Base-by-base conservation (phyloP, 2,113 vertebrate species). In the Myanophis thanlyinensis region DNA sequence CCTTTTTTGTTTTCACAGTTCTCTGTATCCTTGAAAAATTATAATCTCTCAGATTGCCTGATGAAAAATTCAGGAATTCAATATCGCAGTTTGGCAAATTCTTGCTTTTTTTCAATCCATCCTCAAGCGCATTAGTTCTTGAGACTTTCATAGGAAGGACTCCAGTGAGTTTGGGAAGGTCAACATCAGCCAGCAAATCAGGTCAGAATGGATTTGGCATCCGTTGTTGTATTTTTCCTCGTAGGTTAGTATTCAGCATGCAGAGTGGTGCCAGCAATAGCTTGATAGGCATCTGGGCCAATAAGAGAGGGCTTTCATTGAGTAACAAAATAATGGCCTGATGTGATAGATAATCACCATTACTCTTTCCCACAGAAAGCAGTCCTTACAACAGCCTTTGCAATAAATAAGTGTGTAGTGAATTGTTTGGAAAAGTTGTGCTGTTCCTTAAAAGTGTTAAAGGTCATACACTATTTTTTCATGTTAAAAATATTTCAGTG, bases 281-380 rank as follows among this genome's bases (percentile, higher is more conserved):
- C 51, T 59, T 89, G 91, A 56, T 54, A 89, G 87, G 91, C 15
- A 22, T 22, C 51, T 54, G 67, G 22, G 53, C 5, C 0, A 20
- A n/a, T 47, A n/a, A 35, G 44, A 11, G 22, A 89, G 48, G 59
- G 88, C 94, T 95, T 92, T 90, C 91, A 95, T 93, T 95, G 92
- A 96, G 90, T 90, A 91, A 67, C 11, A 87, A 96, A 97, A 95
- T 95, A 95, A 96, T 93, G 96, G 95, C 95, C 94, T 94, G 95
- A 95, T 96, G 96, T 96, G 94, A 95, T 94, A 94, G 95, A 87
- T 92, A 95, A 93, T 87, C 94, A 97, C 97, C 94, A 73, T 96
- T 96, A 96, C 94, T 90, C 94, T 95, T 97, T 96, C 94, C 93
- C 95, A 94, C 56, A 96, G 94, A 97, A 95, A 89, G 46, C 94